phyloP scores from a whole-genome alignment of 2,888 invertebrate genomes.

The Hypolimnas misippus region DNA sequence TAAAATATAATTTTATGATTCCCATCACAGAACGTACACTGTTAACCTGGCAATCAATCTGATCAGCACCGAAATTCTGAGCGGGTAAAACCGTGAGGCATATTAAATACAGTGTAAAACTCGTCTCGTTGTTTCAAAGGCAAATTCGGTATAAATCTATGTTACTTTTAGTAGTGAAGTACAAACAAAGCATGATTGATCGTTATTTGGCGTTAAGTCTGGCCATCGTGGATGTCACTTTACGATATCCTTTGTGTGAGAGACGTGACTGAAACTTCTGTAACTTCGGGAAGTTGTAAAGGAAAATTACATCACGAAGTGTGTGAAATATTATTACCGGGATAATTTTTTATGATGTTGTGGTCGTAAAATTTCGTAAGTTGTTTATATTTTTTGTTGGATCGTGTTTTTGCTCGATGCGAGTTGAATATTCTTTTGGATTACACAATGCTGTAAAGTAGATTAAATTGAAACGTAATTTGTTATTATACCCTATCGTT shows the following conservation, averaged over 20 bases:
- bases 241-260: constrained; percentile 37
- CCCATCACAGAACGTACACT: too few relatives aligned
- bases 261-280: constrained; percentile 35
- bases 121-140: not conserved
- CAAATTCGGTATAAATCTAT: constrained; percentile 15
- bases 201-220: constrained; percentile 22
- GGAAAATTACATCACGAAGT: constrained; percentile 33
- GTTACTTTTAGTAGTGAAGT: constrained; percentile 13
- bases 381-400: constrained; percentile 22
- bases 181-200: constrained; percentile 40
- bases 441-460: not conserved
- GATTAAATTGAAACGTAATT: not conserved
- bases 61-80: too few relatives aligned
- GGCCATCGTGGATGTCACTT: constrained; percentile 34
- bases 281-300: constrained; percentile 34
- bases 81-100: not conserved
- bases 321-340: constrained; percentile 28
- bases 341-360: constrained; percentile 35
- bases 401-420: not conserved
- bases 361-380: constrained; percentile 27
- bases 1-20: too few relatives aligned
- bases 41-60: too few relatives aligned
- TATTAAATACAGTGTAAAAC: not conserved
- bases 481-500: not conserved
- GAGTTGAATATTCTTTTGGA: constrained; percentile 6